These are phyloP conservation scores for Nanger granti DNA, from an alignment of 2,113 vertebrate species.

Conservation along the genomic window DNA sequence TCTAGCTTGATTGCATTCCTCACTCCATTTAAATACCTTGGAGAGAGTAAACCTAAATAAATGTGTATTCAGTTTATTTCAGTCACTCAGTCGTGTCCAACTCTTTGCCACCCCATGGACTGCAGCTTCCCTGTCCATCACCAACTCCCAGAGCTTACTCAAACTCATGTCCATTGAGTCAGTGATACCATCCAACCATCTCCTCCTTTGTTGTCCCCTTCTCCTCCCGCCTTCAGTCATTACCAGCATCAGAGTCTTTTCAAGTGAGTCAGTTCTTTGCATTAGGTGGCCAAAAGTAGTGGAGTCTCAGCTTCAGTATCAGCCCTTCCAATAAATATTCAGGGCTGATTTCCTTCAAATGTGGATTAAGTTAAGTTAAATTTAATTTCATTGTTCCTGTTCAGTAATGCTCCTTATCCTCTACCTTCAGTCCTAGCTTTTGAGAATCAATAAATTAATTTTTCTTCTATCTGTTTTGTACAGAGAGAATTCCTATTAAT, in stretches of 20 bases:
- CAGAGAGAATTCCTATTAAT: not conserved
- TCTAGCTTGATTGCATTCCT: not conserved
- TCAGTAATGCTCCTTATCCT: not conserved
- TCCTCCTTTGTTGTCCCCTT: not conserved
- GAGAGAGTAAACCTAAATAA: not conserved
- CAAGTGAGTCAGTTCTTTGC: not conserved
- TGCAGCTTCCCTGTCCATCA: not conserved
- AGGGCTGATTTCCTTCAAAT: not conserved
- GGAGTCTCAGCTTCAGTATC: not conserved
- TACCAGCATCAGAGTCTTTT: not conserved
- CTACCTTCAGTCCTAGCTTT: not conserved
- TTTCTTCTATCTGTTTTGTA: not conserved
- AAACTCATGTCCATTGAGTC: not conserved
- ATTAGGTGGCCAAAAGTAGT: not conserved
- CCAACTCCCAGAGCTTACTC: not conserved
- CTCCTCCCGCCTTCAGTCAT: not conserved
- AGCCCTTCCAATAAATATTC: not conserved
- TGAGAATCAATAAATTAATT: not conserved
- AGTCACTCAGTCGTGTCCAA: not conserved
- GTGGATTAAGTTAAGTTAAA: not conserved
- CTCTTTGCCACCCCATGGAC: not conserved
- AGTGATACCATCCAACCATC: not conserved
- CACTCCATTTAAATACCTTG: not conserved
- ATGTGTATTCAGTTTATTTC: not conserved
- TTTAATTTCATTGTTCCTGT: not conserved